These are phyloP conservation scores for Amphipoea oculea DNA, from an alignment of 2,888 invertebrate species.

Conservation along the genomic window DNA sequence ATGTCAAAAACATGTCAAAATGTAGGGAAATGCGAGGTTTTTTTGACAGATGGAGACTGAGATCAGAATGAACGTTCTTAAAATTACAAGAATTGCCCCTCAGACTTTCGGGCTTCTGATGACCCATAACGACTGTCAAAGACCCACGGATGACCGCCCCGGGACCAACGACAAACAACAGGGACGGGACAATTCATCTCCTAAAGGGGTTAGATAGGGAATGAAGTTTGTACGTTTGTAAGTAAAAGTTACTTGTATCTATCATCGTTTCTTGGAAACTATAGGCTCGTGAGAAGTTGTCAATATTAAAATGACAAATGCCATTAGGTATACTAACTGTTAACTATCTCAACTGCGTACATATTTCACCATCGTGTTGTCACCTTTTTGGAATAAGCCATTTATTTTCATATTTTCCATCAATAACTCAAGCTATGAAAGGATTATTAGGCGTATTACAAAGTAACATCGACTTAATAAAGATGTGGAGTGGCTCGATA, in stretches of 20 bases:
- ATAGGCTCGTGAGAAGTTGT: neutral
- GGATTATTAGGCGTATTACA: conserved; percentile 40
- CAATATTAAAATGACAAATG: neutral
- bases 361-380: neutral
- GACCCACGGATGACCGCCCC: too few relatives aligned
- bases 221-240: neutral
- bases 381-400: neutral
- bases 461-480: conserved; percentile 56
- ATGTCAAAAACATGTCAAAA: too few relatives aligned
- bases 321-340: neutral
- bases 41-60: too few relatives aligned
- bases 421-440: conserved; percentile 17
- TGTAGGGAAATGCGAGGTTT: too few relatives aligned
- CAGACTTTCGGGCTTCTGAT: too few relatives aligned
- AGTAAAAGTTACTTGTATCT: neutral
- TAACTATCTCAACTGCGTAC: neutral
- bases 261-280: neutral
- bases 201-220: neutral
- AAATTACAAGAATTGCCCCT: too few relatives aligned
- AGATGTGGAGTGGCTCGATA: conserved; percentile 57
- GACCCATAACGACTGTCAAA: too few relatives aligned
- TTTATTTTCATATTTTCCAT: conserved; percentile 6
- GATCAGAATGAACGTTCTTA: too few relatives aligned
- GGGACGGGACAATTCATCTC: too few relatives aligned
- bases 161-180: too few relatives aligned